Percentiles rank a stretch among this genome's conserved stretches.
Conservation (phyloP, 1,140 invertebrate genomes). For the Atta cephalotes region DNA sequence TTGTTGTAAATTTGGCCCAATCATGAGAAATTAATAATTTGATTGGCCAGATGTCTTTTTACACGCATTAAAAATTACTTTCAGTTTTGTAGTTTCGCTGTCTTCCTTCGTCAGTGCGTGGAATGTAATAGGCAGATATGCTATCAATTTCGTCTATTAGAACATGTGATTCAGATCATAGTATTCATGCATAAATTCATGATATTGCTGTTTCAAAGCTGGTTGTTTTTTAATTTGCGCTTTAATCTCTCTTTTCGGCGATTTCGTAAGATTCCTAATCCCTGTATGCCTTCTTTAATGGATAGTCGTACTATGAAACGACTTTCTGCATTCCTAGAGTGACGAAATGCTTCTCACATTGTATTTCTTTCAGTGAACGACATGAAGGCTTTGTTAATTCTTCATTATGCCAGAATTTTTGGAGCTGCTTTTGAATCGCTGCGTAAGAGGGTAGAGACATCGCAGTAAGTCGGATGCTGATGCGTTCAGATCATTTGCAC, state of each 20-base stretch:
- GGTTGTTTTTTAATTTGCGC: not conserved
- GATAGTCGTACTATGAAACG: not conserved
- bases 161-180: not conserved
- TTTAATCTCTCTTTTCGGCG: not conserved
- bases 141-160: fast-evolving
- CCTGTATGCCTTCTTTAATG: not conserved
- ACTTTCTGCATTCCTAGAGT: not conserved
- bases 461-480: not conserved
- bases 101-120: not conserved
- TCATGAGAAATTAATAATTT: not conserved
- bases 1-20: not conserved
- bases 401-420: not conserved
- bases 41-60: not conserved
- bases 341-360: not conserved
- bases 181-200: not conserved
- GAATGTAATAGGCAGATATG: not conserved
- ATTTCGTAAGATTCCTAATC: not conserved
- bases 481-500: too few species aligned
- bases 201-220: not conserved
- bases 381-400: not conserved
- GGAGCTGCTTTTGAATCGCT: not conserved
- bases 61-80: not conserved
- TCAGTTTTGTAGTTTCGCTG: not conserved
- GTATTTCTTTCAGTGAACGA: not conserved
- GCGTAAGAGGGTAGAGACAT: not conserved